Base-by-base conservation (phyloP, 2,113 vertebrate species). In the Ellobius talpinus region DNA sequence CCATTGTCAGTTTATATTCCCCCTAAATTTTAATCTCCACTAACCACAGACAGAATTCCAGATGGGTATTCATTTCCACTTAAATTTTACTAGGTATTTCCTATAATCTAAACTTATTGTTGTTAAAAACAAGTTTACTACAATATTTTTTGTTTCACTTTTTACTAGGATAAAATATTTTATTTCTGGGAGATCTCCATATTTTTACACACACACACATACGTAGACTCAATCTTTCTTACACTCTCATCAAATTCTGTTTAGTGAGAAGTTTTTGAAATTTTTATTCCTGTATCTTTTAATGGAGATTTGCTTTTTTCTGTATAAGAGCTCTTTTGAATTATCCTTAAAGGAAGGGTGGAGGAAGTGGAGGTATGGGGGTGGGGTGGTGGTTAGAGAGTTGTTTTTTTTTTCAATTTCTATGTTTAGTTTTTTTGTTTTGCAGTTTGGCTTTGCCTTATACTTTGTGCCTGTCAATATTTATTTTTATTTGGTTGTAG, bases 401-500 rank as follows among this genome's bases (percentile, higher is more conserved):
- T 55, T 55, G 52, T 66, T 33, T 1, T n/a, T 1, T 70, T 58
- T 65, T 76, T 36, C 6, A 3, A 29, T 47, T 78, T 65, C 33
- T n/a, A 31, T 81, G 23, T 70, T 90, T 87, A 82, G 45, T 76
- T 91, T 97, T 97, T 63, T 86, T 58, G 9, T 33, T 93, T 97
- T 88, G 79, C 52, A 58, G 3, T 9, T 73, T 78, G 33, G 10
- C 31, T 45, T 82, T 86, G 78, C 1, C 45, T 42, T 92, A 55
- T 76, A 76, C 1, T 93, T 72, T 93, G 16, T 65, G 42, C 33
- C 12, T 86, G 47, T 89, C 7, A 84, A 73, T 73, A 68, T 74
- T 4, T 89, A 74, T 74, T 93, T 96, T 91, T 96, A 76, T 89
- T 86, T 65, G 74, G 23, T 76, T 85, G 66, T 79, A 73, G 47